phyloP scores from a whole-genome alignment of 1,140 invertebrate genomes.

The Ditylenchus dipsaci region DNA sequence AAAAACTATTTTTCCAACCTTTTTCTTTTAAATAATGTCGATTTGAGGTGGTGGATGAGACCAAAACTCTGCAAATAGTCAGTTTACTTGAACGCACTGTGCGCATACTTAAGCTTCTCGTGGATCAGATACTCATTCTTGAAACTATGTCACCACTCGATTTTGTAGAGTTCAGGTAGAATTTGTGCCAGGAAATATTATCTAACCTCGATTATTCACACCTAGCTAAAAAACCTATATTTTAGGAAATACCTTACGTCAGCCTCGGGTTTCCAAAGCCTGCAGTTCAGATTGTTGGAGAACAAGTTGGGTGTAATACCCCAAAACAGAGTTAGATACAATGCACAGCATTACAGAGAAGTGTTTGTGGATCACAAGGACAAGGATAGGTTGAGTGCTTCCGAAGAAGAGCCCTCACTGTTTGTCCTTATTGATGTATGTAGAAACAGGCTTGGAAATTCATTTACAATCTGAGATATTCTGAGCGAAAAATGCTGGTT shows the following conservation, averaged over 20 bases:
- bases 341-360: constrained; percentile 77
- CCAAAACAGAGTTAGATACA: constrained; percentile 81
- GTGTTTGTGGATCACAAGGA: constrained; percentile 76
- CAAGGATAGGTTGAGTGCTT: constrained; percentile 70
- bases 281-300: constrained; percentile 90
- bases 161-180: constrained; percentile 84
- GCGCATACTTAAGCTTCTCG: constrained; percentile 86
- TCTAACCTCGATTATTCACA: too few relatives aligned
- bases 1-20: too few relatives aligned
- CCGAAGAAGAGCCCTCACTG: constrained; percentile 77
- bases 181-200: too few relatives aligned
- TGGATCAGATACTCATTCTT: constrained; percentile 91
- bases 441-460: neutral
- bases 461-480: neutral
- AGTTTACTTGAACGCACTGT: constrained; percentile 85
- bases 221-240: constrained; percentile 16
- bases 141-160: constrained; percentile 96
- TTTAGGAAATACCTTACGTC: constrained; percentile 75
- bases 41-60: constrained; percentile 73
- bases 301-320: constrained; percentile 89
- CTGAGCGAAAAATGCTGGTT: neutral
- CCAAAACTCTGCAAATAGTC: constrained; percentile 83
- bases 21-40: constrained; percentile 4
- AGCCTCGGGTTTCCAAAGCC: constrained; percentile 92
- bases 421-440: constrained; percentile 73